Evolutionary conservation across 2,113 vertebrate genomes (phyloP).

Genomic region (Brachyistius frenatus): DNA sequence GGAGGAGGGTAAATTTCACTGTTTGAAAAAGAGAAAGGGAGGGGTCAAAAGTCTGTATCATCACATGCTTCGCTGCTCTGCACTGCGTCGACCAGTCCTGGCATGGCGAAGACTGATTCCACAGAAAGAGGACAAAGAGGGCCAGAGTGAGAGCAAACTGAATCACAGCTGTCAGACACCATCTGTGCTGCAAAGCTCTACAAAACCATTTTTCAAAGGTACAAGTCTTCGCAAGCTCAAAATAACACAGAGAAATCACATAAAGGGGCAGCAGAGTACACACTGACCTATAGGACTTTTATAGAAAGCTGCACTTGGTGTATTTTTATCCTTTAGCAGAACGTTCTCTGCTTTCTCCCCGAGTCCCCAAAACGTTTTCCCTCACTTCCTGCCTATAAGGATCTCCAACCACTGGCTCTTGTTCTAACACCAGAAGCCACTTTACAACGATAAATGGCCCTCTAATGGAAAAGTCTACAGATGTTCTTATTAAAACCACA

Average conservation of each 20-base stretch:
- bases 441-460: slow-evolving; percentile 63
- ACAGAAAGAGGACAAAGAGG: slow-evolving; percentile 43
- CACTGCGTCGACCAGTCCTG: slow-evolving; percentile 25
- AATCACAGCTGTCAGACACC: slow-evolving; percentile 54
- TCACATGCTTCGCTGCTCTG: slow-evolving; percentile 38
- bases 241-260: slow-evolving; percentile 50
- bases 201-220: slow-evolving; percentile 40
- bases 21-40: slow-evolving; percentile 31
- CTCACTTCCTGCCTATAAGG: slow-evolving; percentile 73
- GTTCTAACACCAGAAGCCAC: slow-evolving; percentile 50
- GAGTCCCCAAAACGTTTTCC: slow-evolving; percentile 66
- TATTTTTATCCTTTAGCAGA: slow-evolving; percentile 64
- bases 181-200: slow-evolving; percentile 53
- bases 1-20: slow-evolving; percentile 45
- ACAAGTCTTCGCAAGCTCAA: slow-evolving; percentile 30
- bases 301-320: slow-evolving; percentile 29
- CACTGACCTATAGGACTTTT: slow-evolving; percentile 41
- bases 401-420: slow-evolving; percentile 49
- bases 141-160: background rate
- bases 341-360: slow-evolving; percentile 56
- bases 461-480: slow-evolving; percentile 51
- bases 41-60: slow-evolving; percentile 38
- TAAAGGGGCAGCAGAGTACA: slow-evolving; percentile 17
- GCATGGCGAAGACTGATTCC: slow-evolving; percentile 23
- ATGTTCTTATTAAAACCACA: slow-evolving; percentile 56